A percentile compares a stretch with the other conserved stretches of the same genome.
Conservation (phyloP, 1,140 invertebrate genomes). For the Philaenus spumarius region DNA sequence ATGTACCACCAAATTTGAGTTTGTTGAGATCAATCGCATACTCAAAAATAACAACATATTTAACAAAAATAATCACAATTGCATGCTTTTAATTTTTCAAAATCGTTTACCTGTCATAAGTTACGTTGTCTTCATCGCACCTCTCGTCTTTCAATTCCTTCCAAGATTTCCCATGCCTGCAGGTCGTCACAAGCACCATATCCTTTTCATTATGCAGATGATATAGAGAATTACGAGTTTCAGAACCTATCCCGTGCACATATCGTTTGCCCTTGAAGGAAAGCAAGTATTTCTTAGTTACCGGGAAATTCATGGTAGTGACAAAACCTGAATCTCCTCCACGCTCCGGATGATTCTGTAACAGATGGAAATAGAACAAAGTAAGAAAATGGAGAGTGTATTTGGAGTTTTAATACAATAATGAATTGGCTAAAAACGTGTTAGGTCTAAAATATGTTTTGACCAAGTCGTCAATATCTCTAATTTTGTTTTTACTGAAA, state of each 20-base stretch:
- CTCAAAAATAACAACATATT: too few species aligned
- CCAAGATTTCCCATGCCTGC: constrained; percentile 97
- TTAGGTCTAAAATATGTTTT: too few species aligned
- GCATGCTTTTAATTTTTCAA: too few species aligned
- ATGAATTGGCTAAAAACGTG: too few species aligned
- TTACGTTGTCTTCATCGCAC: constrained; percentile 92
- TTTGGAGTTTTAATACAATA: too few species aligned
- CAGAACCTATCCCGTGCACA: constrained; percentile 97
- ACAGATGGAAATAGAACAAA: constrained; percentile 5
- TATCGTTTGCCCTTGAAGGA: constrained; percentile 98
- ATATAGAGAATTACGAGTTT: constrained; percentile 95
- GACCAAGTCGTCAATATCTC: too few species aligned
- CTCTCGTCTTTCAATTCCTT: constrained; percentile 92
- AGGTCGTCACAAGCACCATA: constrained; percentile 94
- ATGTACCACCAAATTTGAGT: too few species aligned
- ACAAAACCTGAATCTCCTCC: constrained; percentile 78
- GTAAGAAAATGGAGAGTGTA: too few species aligned
- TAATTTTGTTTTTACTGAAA: too few species aligned
- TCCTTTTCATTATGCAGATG: constrained; percentile 95
- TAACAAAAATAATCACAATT: too few species aligned
- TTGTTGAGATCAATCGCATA: too few species aligned
- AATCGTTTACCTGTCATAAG: constrained; percentile 98
- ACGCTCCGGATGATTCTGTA: constrained; percentile 73
- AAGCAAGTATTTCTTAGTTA: constrained; percentile 80
- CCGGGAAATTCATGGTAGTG: constrained; percentile 77